phyloP scores from a whole-genome alignment of 2,113 vertebrate species.

The Spilogale gracilis region DNA sequence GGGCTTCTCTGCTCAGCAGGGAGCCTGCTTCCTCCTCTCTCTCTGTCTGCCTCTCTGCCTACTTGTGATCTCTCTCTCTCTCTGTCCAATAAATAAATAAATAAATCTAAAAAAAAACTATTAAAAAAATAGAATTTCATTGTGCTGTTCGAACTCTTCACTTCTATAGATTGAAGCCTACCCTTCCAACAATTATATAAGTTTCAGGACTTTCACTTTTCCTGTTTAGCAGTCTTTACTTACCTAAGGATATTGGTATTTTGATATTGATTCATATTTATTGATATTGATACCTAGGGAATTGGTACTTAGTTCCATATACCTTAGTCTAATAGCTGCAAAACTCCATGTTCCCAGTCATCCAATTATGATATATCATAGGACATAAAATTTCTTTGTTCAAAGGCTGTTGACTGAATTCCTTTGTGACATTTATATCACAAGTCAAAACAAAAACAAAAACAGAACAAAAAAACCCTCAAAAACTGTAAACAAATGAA shows the following conservation, averaged over 20 bases:
- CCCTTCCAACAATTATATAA: constrained; percentile 1
- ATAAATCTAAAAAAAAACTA: too few species aligned
- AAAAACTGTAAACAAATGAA: constrained; percentile 5
- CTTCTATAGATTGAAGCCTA: not conserved
- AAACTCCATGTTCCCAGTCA: constrained; percentile 36
- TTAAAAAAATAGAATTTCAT: not conserved
- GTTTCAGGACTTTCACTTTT: constrained; percentile 43
- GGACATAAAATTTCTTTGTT: constrained; percentile 35
- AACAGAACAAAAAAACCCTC: not conserved
- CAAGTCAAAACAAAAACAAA: not conserved
- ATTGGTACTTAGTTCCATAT: constrained; percentile 8
- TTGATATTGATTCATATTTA: too few species aligned
- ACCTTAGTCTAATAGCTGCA: constrained; percentile 54
- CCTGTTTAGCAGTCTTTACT: not conserved
- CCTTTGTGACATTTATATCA: constrained; percentile 52
- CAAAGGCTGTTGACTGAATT: constrained; percentile 61
- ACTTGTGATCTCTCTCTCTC: too few species aligned
- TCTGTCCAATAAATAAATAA: too few species aligned
- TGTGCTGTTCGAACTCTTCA: not conserved
- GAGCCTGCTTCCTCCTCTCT: too few species aligned
- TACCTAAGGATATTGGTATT: constrained; percentile 16
- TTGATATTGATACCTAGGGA: not conserved
- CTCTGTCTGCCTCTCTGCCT: too few species aligned
- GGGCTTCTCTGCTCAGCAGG: too few species aligned
- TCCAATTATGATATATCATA: constrained; percentile 14